Conservation (phyloP, 2,888 invertebrate genomes). For the Kryphioiulus occultus region DNA sequence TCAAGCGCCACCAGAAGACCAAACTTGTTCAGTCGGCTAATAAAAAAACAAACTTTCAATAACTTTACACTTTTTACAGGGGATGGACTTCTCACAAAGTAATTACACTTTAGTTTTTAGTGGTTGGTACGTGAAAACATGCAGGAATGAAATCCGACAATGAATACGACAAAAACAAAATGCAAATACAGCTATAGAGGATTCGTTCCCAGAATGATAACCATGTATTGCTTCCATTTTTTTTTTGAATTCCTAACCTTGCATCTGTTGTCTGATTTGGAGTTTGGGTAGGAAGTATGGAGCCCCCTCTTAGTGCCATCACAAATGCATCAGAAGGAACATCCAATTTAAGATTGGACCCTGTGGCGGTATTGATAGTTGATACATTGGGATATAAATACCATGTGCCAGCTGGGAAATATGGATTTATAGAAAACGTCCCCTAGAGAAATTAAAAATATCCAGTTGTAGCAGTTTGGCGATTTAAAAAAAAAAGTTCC, state of each 20-base stretch:
- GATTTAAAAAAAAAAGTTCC: neutral
- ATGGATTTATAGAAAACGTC: slow-evolving; percentile 65
- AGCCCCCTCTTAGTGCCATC: slow-evolving; percentile 43
- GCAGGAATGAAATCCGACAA: too few relatives aligned
- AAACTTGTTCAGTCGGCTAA: slow-evolving; percentile 67
- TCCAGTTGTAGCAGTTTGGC: neutral
- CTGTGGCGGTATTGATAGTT: slow-evolving; percentile 33
- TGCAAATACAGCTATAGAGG: too few relatives aligned
- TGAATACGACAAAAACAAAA: too few relatives aligned
- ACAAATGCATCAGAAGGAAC: neutral
- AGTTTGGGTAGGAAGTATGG: slow-evolving; percentile 38
- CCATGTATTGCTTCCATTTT: too few relatives aligned
- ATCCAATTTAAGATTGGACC: neutral
- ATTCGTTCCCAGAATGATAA: too few relatives aligned
- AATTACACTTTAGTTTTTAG: too few relatives aligned
- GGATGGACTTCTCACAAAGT: too few relatives aligned
- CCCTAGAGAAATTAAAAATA: slow-evolving; percentile 58
- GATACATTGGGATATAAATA: slow-evolving; percentile 66
- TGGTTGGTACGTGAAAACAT: too few relatives aligned
- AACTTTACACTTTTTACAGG: too few relatives aligned
- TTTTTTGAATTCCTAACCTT: too few relatives aligned
- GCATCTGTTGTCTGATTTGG: slow-evolving; percentile 31
- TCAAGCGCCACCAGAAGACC: slow-evolving; percentile 72
- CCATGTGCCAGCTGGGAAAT: slow-evolving; percentile 74
- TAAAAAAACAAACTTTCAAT: too few relatives aligned